phyloP scores from a whole-genome alignment of 2,113 vertebrate genomes.

The Aspidoscelis tigris region DNA sequence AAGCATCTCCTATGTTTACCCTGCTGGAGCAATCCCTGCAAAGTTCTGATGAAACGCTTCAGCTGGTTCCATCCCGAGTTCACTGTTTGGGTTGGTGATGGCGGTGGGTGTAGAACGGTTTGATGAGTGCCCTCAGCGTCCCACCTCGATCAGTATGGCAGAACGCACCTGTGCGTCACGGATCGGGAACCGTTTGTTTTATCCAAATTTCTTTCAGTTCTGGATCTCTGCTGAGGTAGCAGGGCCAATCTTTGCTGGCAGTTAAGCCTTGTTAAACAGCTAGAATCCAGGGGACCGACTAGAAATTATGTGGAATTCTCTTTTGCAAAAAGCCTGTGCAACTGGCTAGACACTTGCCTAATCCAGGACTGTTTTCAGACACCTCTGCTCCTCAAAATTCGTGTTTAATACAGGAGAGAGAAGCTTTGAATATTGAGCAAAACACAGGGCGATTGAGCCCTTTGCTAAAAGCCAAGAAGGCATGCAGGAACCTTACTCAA shows the following conservation, averaged over 20 bases:
- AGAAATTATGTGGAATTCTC: too few species aligned
- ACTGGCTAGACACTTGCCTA: too few species aligned
- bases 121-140: not conserved
- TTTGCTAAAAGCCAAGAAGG: not conserved
- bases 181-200: not conserved
- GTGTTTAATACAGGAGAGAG: not conserved
- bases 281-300: too few species aligned
- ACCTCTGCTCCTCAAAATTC: not conserved
- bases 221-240: not conserved
- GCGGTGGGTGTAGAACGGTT: not conserved
- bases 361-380: too few species aligned
- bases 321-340: too few species aligned
- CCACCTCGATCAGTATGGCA: not conserved
- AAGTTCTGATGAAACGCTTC: too few species aligned
- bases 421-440: not conserved
- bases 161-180: not conserved
- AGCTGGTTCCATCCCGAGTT: too few species aligned
- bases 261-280: too few species aligned
- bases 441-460: not conserved
- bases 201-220: not conserved
- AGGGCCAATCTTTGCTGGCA: too few species aligned
- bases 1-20: too few species aligned
- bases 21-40: too few species aligned
- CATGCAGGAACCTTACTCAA: not conserved
- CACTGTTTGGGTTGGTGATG: too few species aligned